phyloP scores from a whole-genome alignment of 1,140 invertebrate genomes.

The Drosophila pectinifera region DNA sequence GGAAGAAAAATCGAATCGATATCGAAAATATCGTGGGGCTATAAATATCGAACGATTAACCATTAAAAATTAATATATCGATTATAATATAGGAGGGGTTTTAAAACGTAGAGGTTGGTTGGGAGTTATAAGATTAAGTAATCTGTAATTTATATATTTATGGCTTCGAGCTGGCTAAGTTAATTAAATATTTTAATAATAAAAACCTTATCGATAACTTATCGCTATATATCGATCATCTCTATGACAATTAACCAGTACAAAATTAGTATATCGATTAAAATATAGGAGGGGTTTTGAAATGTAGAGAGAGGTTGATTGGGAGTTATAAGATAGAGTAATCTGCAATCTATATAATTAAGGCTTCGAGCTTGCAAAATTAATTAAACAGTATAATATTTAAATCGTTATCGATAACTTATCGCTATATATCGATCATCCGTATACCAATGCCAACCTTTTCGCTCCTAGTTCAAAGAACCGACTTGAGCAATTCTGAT shows the following conservation, averaged over 20 bases:
- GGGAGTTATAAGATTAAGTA: too few species aligned
- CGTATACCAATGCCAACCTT: not conserved
- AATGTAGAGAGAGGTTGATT: too few species aligned
- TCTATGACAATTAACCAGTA: not conserved
- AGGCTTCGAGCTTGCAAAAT: not conserved
- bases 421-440: not conserved
- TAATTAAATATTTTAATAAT: not conserved
- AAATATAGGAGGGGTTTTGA: not conserved
- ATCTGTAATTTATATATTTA: not conserved
- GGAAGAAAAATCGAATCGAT: not conserved
- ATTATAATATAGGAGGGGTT: not conserved
- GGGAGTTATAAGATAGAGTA: too few species aligned
- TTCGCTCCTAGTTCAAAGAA: conserved; percentile 5
- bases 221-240: not conserved
- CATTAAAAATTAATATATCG: too few species aligned
- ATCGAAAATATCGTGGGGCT: not conserved
- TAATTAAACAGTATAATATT: not conserved
- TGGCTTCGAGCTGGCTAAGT: not conserved
- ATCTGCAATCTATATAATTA: not conserved
- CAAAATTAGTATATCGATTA: not conserved
- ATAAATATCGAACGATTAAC: not conserved
- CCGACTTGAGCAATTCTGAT: conserved; percentile 4
- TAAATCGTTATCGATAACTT: not conserved
- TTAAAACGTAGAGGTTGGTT: not conserved
- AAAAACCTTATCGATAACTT: not conserved